These are phyloP conservation scores for Uromys caudimaculatus DNA, from an alignment of 2,797 vertebrate species.

Conservation along the genomic window DNA sequence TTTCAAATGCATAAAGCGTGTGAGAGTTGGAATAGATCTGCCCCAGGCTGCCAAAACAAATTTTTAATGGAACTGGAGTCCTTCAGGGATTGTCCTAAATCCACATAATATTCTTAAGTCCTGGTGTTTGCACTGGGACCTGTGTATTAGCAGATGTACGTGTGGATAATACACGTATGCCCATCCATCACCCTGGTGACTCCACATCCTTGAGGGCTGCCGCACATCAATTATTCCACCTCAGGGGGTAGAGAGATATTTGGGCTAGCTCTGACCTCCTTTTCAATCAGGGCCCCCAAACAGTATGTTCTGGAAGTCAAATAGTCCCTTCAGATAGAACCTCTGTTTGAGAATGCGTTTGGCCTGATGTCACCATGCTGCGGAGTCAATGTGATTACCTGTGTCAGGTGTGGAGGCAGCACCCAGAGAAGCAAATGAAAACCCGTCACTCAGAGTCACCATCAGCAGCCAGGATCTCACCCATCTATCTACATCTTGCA, in stretches of 20 bases:
- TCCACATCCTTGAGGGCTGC: conserved; percentile 68
- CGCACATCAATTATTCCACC: conserved; percentile 76
- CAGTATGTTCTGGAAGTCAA: conserved; percentile 66
- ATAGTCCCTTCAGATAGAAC: conserved; percentile 68
- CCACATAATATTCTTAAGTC: conserved; percentile 75
- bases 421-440: conserved; percentile 50
- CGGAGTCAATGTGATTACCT: conserved; percentile 71
- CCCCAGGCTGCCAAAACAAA: conserved; percentile 74
- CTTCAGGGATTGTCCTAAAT: conserved; percentile 81
- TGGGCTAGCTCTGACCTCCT: conserved; percentile 70
- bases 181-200: conserved; percentile 71
- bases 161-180: conserved; percentile 74
- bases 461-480: conserved; percentile 9
- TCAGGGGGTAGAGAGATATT: conserved; percentile 62
- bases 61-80: conserved; percentile 80
- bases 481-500: conserved; percentile 49
- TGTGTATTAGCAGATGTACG: conserved; percentile 69
- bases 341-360: conserved; percentile 54
- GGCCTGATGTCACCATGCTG: conserved; percentile 62
- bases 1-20: conserved; percentile 70
- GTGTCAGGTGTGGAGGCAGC: conserved; percentile 52
- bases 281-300: conserved; percentile 56
- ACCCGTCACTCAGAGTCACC: conserved; percentile 17
- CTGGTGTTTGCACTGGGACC: conserved; percentile 71
- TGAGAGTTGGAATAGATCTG: conserved; percentile 74